Percentiles rank a stretch among this genome's conserved stretches.
phyloP scores from a whole-genome alignment of 2,888 invertebrate genomes.

The Calameuta filiformis region DNA sequence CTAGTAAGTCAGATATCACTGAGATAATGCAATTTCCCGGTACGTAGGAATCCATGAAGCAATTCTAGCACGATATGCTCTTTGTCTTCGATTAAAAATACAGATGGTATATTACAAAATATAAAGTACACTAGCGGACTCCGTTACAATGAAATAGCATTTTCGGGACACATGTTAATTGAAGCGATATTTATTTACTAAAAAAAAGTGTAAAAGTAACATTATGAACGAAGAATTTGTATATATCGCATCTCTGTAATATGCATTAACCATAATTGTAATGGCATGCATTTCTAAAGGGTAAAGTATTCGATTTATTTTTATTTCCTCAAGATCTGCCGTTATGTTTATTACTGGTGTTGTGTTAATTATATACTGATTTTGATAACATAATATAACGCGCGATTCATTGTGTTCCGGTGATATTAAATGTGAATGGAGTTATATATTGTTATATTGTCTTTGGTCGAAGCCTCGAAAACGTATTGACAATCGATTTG shows the following conservation, averaged over 20 bases:
- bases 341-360: background rate
- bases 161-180: background rate
- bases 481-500: background rate
- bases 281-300: background rate
- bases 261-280: background rate
- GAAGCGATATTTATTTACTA: background rate
- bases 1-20: conserved; percentile 4
- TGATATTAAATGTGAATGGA: background rate
- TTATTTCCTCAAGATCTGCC: background rate
- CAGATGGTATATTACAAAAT: background rate
- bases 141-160: background rate
- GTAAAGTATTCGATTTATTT: background rate
- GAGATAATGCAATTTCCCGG: background rate
- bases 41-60: background rate
- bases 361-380: background rate
- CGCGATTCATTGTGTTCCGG: background rate
- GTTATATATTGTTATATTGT: background rate
- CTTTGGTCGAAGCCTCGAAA: background rate
- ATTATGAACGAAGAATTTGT: background rate
- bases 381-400: background rate
- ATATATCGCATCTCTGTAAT: background rate
- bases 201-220: background rate
- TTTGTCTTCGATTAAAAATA: background rate
- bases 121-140: background rate
- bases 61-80: background rate